Conservation (phyloP, 2,888 invertebrate genomes). For the Archips crataeganus region DNA sequence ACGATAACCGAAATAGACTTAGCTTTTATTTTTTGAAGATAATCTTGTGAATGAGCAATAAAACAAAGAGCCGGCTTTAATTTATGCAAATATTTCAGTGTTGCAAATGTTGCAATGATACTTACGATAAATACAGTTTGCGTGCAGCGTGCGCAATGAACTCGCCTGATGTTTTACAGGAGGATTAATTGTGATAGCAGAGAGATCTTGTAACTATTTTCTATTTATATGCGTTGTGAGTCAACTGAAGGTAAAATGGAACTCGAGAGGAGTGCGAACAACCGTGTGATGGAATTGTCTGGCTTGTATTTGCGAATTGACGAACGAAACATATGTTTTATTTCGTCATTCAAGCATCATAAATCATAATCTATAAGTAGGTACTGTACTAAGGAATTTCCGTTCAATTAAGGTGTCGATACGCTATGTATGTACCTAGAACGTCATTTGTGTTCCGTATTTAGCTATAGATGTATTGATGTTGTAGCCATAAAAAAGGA, state of each 20-base stretch:
- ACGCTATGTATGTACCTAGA: not conserved
- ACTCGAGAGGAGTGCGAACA: not conserved
- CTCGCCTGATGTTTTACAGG: not conserved
- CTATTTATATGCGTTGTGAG: slow-evolving; percentile 1
- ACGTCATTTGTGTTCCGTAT: not conserved
- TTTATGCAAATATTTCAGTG: slow-evolving; percentile 28
- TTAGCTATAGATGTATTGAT: not conserved
- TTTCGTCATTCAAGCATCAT: not conserved
- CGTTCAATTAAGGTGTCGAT: not conserved
- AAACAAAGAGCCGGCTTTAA: slow-evolving; percentile 17
- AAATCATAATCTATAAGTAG: not conserved
- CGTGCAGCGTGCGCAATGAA: slow-evolving; percentile 13
- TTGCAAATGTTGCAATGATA: slow-evolving; percentile 4
- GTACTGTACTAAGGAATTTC: not conserved
- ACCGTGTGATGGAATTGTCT: not conserved
- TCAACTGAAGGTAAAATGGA: slow-evolving; percentile 7
- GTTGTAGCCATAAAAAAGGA: not conserved
- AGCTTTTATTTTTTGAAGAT: not conserved
- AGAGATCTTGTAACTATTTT: slow-evolving; percentile 7
- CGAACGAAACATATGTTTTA: slow-evolving; percentile 2
- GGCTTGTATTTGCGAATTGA: slow-evolving; percentile 1
- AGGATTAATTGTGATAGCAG: slow-evolving; percentile 13
- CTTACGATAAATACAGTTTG: slow-evolving; percentile 13
- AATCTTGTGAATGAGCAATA: slow-evolving; percentile 2
- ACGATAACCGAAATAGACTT: not conserved